phyloP scores from a whole-genome alignment of 2,113 vertebrate genomes.

The Zosterops borbonicus region DNA sequence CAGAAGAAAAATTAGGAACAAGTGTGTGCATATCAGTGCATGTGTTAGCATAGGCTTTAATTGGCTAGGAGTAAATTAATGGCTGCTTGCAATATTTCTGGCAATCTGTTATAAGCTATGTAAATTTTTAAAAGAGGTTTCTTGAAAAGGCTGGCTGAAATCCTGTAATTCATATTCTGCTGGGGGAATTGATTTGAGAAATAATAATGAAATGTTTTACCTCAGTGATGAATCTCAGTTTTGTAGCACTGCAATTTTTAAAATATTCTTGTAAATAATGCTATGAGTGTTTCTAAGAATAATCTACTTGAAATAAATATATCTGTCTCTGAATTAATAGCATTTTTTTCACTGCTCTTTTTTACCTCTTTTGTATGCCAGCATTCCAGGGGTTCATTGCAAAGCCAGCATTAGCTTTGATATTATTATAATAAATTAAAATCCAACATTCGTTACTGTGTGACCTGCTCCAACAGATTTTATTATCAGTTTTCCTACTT shows the following conservation, averaged over 20 bases:
- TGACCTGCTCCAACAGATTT: not conserved
- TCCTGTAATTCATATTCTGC: conserved; percentile 72
- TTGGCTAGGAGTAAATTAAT: conserved; percentile 75
- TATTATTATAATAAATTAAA: conserved; percentile 33
- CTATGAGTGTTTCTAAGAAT: conserved; percentile 62
- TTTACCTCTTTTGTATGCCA: conserved; percentile 16
- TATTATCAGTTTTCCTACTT: not conserved
- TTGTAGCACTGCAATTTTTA: conserved; percentile 45
- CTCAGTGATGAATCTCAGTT: conserved; percentile 63
- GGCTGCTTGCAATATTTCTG: conserved; percentile 73
- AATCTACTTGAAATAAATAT: conserved; percentile 59
- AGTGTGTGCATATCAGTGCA: conserved; percentile 64
- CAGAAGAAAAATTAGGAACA: conserved; percentile 70
- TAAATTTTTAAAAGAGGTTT: conserved; percentile 77
- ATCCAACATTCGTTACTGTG: not conserved
- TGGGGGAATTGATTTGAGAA: conserved; percentile 69
- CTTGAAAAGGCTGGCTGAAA: conserved; percentile 73
- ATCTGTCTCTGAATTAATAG: conserved; percentile 40
- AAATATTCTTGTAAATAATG: conserved; percentile 68
- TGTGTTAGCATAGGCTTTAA: conserved; percentile 73
- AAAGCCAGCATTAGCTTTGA: conserved; percentile 20
- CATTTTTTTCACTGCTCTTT: conserved; percentile 6
- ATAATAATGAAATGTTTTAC: conserved; percentile 75
- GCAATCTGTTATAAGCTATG: conserved; percentile 72
- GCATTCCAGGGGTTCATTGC: not conserved